A percentile compares a stretch with the other conserved stretches of the same genome.
These are phyloP conservation scores for Corythoichthys haematopterus DNA, from an alignment of 2,113 vertebrate genomes.

Conservation along the genomic window DNA sequence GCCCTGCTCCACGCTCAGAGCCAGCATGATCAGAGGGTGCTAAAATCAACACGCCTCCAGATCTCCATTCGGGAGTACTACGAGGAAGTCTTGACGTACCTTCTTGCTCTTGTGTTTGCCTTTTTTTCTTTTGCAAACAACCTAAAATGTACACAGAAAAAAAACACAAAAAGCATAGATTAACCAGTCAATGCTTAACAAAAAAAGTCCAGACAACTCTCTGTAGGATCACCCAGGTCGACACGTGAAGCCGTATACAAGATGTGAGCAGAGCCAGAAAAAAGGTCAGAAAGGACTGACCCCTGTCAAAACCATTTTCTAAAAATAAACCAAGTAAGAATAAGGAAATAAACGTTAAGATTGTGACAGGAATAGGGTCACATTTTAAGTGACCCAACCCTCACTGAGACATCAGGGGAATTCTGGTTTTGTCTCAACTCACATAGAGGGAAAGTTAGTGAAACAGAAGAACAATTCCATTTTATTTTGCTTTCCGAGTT, in stretches of 20 bases:
- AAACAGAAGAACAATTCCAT: constrained; percentile 43
- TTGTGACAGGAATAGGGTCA: constrained; percentile 33
- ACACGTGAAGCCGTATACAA: constrained; percentile 12
- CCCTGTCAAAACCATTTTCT: constrained; percentile 42
- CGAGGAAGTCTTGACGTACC: constrained; percentile 12
- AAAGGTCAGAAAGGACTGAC: constrained; percentile 33
- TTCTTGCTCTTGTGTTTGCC: constrained; percentile 23
- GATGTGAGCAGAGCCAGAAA: constrained; percentile 22
- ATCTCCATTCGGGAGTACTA: constrained; percentile 45
- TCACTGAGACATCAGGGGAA: constrained; percentile 13
- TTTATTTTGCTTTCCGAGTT: constrained; percentile 41
- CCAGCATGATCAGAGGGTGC: constrained; percentile 68
- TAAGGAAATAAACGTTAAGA: constrained; percentile 31
- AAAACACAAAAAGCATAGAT: constrained; percentile 36
- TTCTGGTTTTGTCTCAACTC: constrained; percentile 18
- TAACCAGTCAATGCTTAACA: constrained; percentile 22
- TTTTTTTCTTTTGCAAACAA: constrained; percentile 30
- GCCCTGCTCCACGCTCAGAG: constrained; percentile 66
- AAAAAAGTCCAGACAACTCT: constrained; percentile 38
- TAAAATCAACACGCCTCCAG: constrained; percentile 41
- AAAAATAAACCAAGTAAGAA: constrained; percentile 57
- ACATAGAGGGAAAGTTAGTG: constrained; percentile 23
- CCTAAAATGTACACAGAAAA: constrained; percentile 42
- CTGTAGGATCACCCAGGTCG: constrained; percentile 10
- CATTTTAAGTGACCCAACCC: constrained; percentile 9